Conservation (phyloP, 2,888 invertebrate species). For the Acanthosepion lycidas region DNA sequence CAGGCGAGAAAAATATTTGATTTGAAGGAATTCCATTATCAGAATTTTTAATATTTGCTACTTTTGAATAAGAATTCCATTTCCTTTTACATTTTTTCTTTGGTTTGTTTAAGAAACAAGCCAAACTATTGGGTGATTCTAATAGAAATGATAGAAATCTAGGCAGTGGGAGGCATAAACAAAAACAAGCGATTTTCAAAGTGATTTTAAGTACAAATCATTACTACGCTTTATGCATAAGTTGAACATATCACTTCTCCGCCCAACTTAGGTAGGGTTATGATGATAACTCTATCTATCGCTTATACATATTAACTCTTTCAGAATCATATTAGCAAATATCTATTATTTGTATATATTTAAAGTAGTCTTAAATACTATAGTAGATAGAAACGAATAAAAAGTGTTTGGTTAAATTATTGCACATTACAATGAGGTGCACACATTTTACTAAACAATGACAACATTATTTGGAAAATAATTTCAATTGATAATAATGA, state of each 20-base stretch:
- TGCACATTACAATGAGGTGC: background rate
- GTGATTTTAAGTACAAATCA: background rate
- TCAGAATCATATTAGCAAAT: background rate
- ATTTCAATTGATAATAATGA: too few species aligned
- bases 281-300: background rate
- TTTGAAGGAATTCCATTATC: background rate
- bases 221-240: background rate
- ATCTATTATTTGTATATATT: background rate
- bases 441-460: background rate
- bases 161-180: background rate
- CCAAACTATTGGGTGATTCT: background rate
- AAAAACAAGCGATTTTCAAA: background rate
- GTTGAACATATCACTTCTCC: background rate
- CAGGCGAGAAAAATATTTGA: background rate
- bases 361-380: background rate
- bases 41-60: background rate
- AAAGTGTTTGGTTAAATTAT: background rate
- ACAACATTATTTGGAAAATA: too few species aligned
- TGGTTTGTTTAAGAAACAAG: slow-evolving; percentile 12
- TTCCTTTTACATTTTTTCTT: background rate
- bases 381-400: background rate
- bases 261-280: background rate
- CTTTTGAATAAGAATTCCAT: background rate
- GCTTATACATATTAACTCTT: background rate
- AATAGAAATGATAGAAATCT: background rate